These are phyloP conservation scores for Polyodon spathula DNA, from an alignment of 2,113 vertebrate species.

Conservation along the genomic window DNA sequence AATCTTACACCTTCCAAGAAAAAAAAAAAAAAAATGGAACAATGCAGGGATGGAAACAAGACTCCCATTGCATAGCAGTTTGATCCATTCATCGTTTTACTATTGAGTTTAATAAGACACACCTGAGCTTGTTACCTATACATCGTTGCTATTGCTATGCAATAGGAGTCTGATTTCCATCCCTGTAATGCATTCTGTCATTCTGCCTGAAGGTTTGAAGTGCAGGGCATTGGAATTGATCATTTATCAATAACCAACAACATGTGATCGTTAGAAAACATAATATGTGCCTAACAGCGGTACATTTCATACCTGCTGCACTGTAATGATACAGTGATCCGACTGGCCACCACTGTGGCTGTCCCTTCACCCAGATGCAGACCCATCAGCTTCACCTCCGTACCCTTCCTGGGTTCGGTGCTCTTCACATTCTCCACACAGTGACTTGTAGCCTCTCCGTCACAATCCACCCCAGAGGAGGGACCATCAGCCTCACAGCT, in stretches of 20 bases:
- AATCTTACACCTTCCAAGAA: slow-evolving; percentile 56
- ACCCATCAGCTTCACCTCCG: slow-evolving; percentile 59
- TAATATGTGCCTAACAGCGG: neutral
- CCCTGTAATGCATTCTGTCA: too few relatives aligned
- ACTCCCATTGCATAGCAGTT: too few relatives aligned
- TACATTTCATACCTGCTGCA: slow-evolving; percentile 50
- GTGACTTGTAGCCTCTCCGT: slow-evolving; percentile 22
- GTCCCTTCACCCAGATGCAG: slow-evolving; percentile 57
- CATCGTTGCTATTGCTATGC: too few relatives aligned
- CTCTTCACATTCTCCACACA: slow-evolving; percentile 50
- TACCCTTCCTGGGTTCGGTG: slow-evolving; percentile 51
- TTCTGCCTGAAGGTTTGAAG: too few relatives aligned
- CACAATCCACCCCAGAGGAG: slow-evolving; percentile 4
- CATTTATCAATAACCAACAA: neutral
- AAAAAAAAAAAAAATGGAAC: neutral
- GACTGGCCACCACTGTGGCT: slow-evolving; percentile 45
- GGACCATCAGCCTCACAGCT: slow-evolving; percentile 16
- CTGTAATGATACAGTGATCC: slow-evolving; percentile 56
- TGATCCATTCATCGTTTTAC: too few relatives aligned
- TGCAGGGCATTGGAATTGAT: neutral
- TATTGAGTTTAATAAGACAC: too few relatives aligned
- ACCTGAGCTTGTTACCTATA: too few relatives aligned
- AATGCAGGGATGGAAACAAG: too few relatives aligned
- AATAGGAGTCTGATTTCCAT: too few relatives aligned
- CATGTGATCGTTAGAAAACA: slow-evolving; percentile 2